Evolutionary conservation across 2,888 invertebrate species (phyloP).

Genomic region (Hydroisotoma schaefferi): DNA sequence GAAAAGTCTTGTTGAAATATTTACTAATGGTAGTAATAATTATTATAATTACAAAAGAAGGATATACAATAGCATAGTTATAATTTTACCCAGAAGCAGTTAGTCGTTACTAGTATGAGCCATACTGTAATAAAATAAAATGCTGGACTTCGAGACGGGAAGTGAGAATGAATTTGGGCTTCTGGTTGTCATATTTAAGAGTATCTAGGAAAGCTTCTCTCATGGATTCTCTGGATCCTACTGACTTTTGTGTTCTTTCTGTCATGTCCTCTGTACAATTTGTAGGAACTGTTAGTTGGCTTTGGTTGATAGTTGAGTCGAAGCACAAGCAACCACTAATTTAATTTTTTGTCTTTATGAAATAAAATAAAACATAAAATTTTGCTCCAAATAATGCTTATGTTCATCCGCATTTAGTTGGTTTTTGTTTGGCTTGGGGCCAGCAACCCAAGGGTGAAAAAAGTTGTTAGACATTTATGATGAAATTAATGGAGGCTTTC

Average conservation of each 20-base stretch:
- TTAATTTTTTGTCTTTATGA: conserved; percentile 13
- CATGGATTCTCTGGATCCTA: neutral
- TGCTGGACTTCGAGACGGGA: conserved; percentile 5
- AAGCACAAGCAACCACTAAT: conserved; percentile 12
- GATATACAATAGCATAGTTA: too few species aligned
- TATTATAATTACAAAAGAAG: too few species aligned
- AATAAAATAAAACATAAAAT: conserved; percentile 11
- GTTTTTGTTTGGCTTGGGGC: neutral
- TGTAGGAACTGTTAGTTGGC: too few species aligned
- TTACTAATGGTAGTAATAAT: too few species aligned
- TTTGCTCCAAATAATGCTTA: conserved; percentile 14
- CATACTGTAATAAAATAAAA: too few species aligned
- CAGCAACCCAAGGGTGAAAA: conserved; percentile 4
- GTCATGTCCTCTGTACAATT: too few species aligned
- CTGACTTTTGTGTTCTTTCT: neutral
- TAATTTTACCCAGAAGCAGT: too few species aligned
- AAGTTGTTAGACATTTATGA: neutral
- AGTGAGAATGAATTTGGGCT: conserved; percentile 16
- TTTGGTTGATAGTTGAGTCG: too few species aligned
- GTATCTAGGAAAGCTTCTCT: too few species aligned
- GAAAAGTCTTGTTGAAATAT: too few species aligned
- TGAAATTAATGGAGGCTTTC: neutral
- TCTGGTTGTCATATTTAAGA: conserved; percentile 10
- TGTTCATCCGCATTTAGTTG: conserved; percentile 17
- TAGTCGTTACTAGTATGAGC: too few species aligned